A percentile compares a stretch with the other conserved stretches of the same genome.
These are phyloP conservation scores for Artemia sinica DNA, from an alignment of 2,888 invertebrate genomes.

Conservation along the genomic window DNA sequence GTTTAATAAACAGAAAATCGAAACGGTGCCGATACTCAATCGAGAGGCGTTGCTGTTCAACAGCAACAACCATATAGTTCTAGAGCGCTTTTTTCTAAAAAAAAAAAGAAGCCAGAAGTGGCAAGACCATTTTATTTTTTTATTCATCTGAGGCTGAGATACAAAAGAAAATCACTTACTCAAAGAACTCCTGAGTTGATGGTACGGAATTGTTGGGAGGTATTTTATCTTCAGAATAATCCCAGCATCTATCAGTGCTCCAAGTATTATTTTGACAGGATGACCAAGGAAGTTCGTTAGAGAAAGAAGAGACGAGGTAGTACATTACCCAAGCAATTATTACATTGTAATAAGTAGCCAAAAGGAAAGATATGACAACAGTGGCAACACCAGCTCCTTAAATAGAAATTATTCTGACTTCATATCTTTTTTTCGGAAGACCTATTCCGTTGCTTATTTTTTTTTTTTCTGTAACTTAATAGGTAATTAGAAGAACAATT, in stretches of 20 bases:
- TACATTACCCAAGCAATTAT: conserved; percentile 86
- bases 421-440: too few species aligned
- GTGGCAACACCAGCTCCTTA: conserved; percentile 61
- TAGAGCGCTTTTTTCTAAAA: too few species aligned
- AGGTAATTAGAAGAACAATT: conserved; percentile 41
- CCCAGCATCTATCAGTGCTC: conserved; percentile 73
- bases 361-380: conserved; percentile 79
- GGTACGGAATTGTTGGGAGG: conserved; percentile 56
- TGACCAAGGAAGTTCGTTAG: conserved; percentile 72
- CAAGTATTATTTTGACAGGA: conserved; percentile 56
- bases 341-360: conserved; percentile 88
- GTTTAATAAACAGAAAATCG: background rate
- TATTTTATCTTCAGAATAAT: conserved; percentile 32
- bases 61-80: too few species aligned
- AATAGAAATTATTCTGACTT: too few species aligned
- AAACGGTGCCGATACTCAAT: too few species aligned
- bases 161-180: conserved; percentile 42
- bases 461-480: too few species aligned
- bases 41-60: too few species aligned
- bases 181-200: conserved; percentile 78
- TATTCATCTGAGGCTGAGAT: background rate
- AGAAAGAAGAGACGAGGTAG: conserved; percentile 78
- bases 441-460: too few species aligned
- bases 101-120: background rate
- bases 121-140: too few species aligned